Conservation (phyloP, 2,888 invertebrate species). For the Brachyopa scutellaris region DNA sequence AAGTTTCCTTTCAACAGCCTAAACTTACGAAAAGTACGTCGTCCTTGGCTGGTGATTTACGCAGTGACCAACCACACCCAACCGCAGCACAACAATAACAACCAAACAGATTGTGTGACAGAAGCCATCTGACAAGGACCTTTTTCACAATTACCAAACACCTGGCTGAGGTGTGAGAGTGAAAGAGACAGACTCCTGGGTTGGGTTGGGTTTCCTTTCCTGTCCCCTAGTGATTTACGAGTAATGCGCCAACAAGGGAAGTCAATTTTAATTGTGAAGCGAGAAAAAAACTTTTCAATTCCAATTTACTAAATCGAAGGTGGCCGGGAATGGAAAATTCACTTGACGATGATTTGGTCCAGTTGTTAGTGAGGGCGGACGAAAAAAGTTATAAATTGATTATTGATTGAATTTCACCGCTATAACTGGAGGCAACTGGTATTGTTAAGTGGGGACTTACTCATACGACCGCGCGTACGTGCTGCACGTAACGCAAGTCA, state of each 20-base stretch:
- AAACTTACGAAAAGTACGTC: slow-evolving; percentile 12
- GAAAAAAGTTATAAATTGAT: slow-evolving; percentile 14
- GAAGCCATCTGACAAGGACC: background rate
- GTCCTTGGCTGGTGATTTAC: slow-evolving; percentile 20
- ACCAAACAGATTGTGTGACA: background rate
- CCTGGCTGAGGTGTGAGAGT: background rate
- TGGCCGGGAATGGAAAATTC: too few relatives aligned
- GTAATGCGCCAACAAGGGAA: slow-evolving; percentile 4
- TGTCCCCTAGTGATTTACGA: too few relatives aligned
- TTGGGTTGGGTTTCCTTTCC: background rate
- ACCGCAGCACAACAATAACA: background rate
- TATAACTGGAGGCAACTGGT: too few relatives aligned
- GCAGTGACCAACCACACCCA: background rate
- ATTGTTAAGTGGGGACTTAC: too few relatives aligned
- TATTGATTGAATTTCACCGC: slow-evolving; percentile 37
- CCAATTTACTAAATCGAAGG: slow-evolving; percentile 25
- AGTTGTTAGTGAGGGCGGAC: background rate
- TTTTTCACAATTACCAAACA: slow-evolving; percentile 4
- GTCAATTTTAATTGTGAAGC: slow-evolving; percentile 35
- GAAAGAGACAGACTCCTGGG: background rate
- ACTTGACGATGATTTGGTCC: slow-evolving; percentile 9
- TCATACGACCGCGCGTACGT: too few relatives aligned
- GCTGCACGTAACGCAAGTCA: too few relatives aligned
- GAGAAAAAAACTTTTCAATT: slow-evolving; percentile 19
- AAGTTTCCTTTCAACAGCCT: slow-evolving; percentile 42